Percentiles rank a stretch among this genome's conserved stretches.
phyloP scores from a whole-genome alignment of 2,113 vertebrate genomes.

The Notarius quadriscutis region DNA sequence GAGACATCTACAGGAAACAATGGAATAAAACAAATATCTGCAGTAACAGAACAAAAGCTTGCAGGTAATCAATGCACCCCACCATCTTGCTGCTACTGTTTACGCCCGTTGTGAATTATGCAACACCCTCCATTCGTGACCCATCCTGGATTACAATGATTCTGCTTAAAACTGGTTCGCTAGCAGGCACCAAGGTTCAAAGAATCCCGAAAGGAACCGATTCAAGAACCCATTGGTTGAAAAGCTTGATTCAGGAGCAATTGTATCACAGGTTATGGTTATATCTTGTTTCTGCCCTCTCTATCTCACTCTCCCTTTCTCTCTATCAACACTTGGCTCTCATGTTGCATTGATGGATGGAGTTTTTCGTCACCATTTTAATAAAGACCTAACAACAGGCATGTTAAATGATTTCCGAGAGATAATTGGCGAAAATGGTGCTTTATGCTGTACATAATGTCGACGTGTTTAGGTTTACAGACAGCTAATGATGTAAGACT shows the following conservation, averaged over 20 bases:
- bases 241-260: neutral
- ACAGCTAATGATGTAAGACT: neutral
- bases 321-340: neutral
- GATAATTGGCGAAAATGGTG: neutral
- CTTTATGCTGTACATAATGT: neutral
- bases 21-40: no score
- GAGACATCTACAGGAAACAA: no score
- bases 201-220: no score
- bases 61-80: no score
- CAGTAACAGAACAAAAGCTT: no score
- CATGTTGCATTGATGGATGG: neutral
- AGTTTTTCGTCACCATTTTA: constrained; percentile 14
- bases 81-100: no score
- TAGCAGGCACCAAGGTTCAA: no score
- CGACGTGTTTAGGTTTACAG: neutral
- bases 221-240: no score
- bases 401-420: constrained; percentile 8
- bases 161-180: no score
- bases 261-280: neutral
- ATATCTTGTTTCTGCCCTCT: neutral
- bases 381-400: constrained; percentile 10
- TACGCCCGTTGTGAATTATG: no score
- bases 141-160: no score
- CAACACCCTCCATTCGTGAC: no score
- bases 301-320: neutral